Evolutionary conservation across 2,113 vertebrate species (phyloP).

Genomic region (Microcebus murinus): DNA sequence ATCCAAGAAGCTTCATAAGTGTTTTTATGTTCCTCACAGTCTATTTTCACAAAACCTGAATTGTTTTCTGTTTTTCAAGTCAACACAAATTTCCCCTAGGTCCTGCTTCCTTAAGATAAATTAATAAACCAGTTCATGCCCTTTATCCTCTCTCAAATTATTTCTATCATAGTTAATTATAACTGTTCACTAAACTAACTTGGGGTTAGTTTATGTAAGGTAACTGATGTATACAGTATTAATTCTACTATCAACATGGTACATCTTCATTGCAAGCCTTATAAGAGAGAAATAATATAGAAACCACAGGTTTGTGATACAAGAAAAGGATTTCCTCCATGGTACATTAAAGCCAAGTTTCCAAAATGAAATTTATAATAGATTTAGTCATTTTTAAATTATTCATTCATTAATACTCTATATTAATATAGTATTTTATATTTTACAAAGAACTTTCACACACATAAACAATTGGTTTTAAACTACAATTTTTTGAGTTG

Average conservation of each 20-base stretch:
- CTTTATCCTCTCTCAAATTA: not conserved
- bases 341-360: not conserved
- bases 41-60: not conserved
- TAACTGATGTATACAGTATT: not conserved
- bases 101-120: not conserved
- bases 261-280: not conserved
- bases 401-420: not conserved
- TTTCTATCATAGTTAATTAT: conserved; percentile 3
- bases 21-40: not conserved
- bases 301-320: not conserved
- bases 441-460: conserved; percentile 18
- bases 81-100: not conserved
- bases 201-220: not conserved
- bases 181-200: conserved; percentile 14
- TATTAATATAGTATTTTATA: not conserved
- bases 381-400: not conserved
- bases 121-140: not conserved
- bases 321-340: not conserved
- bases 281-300: not conserved
- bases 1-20: not conserved
- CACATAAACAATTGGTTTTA: not conserved
- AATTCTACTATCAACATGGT: not conserved
- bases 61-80: not conserved
- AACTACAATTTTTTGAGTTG: not conserved
- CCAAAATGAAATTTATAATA: not conserved